A percentile compares a stretch with the other conserved stretches of the same genome.
phyloP scores from a whole-genome alignment of 1,140 invertebrate species.

The Drosophila azteca region DNA sequence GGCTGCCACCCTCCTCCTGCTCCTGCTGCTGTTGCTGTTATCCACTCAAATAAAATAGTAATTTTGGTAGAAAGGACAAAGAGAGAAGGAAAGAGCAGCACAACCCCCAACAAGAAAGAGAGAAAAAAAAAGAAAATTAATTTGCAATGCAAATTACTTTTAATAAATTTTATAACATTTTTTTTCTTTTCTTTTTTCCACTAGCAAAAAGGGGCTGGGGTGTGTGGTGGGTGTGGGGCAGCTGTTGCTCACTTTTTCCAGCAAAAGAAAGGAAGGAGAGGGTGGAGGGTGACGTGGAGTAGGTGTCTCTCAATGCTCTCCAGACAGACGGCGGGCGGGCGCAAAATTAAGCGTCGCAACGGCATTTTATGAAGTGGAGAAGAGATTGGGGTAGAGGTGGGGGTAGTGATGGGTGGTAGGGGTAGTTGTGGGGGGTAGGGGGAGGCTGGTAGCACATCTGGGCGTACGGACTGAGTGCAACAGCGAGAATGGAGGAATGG shows the following conservation, averaged over 20 bases:
- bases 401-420: no score
- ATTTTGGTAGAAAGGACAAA: conserved; percentile 28
- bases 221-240: conserved; percentile 25
- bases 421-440: no score
- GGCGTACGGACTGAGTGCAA: no score
- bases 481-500: conserved; percentile 26
- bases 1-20: no score
- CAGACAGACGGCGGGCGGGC: conserved; percentile 37
- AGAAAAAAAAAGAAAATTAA: conserved; percentile 67
- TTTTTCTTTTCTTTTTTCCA: conserved; percentile 26
- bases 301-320: conserved; percentile 31
- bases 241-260: conserved; percentile 44
- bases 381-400: conserved; percentile 16
- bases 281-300: conserved; percentile 7
- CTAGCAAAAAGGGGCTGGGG: conserved; percentile 7
- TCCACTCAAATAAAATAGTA: conserved; percentile 52
- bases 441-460: not conserved
- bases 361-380: conserved; percentile 54
- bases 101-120: no score
- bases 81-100: not conserved
- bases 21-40: not conserved
- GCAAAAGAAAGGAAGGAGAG: not conserved
- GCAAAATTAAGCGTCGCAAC: conserved; percentile 48
- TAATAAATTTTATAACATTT: conserved; percentile 57
- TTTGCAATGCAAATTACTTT: conserved; percentile 77